These are phyloP conservation scores for Cygnus olor DNA, from an alignment of 2,797 vertebrate species.

Conservation along the genomic window DNA sequence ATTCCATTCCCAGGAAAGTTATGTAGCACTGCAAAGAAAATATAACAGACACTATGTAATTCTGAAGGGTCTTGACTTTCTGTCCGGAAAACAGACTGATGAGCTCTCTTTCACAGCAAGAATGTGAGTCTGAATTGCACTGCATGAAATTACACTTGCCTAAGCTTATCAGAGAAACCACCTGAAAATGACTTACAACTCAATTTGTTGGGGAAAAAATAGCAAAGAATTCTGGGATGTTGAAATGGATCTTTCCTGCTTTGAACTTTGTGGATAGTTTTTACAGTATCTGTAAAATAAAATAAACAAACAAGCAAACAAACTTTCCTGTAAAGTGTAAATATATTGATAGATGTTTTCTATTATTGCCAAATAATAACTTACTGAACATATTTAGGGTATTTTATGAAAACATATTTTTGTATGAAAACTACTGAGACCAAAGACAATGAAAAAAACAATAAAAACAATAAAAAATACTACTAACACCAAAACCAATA, in stretches of 20 bases:
- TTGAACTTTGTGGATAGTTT: slow-evolving; percentile 10
- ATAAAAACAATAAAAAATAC: no score
- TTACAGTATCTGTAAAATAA: background rate
- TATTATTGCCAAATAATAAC: background rate
- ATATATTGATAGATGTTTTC: background rate
- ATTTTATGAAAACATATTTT: background rate
- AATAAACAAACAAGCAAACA: background rate
- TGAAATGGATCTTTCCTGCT: slow-evolving; percentile 36
- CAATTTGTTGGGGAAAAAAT: slow-evolving; percentile 38
- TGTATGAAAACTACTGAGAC: background rate
- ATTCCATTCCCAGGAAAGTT: background rate
- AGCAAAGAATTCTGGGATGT: slow-evolving; percentile 18
- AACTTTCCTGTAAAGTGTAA: background rate
- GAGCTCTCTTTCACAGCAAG: slow-evolving; percentile 16
- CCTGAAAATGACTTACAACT: slow-evolving; percentile 59
- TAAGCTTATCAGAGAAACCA: slow-evolving; percentile 45
- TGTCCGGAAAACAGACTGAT: slow-evolving; percentile 43
- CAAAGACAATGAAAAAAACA: no score
- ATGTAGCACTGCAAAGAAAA: slow-evolving; percentile 10
- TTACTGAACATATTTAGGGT: background rate
- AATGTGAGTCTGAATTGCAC: slow-evolving; percentile 36
- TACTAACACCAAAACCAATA: background rate
- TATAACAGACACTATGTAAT: slow-evolving; percentile 35
- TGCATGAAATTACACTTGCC: slow-evolving; percentile 50
- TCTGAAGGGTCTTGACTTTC: slow-evolving; percentile 48